Base-by-base conservation (phyloP, 2,888 invertebrate species). In the Zonitis immaculata region DNA sequence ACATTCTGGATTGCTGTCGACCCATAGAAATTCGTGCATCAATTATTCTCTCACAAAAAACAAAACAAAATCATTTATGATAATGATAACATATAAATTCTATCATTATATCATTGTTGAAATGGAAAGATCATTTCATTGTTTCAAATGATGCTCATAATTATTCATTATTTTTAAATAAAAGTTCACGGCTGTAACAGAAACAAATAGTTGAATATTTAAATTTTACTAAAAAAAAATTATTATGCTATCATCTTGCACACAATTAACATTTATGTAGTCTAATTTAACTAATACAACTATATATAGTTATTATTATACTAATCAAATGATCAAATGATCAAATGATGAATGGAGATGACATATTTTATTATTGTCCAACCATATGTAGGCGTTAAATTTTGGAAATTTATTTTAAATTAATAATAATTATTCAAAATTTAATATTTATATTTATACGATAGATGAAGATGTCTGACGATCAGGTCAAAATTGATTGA, bases 121-220 rank as follows among this genome's bases (percentile, higher is more conserved):
- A 44, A 16, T 7, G 14, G 6, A 16, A 18, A 20, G 6, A 42
- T 9, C 16, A 52, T 9, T 47, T 52, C 39, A 52, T n/a, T 48
- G 49, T 8, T 9, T 9, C 9, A 7, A 12, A 9, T 9, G 3
- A 16, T 35, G 8, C 9, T 22, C 3, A 5, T 4, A 22, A 22
- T 4, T 22, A 22, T 22, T 3, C 22, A 22, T 22, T 22, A 22
- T 22, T 47, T 50, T 50, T 50, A 45, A 44, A 52, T 52, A 14
- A 27, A 32, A 50, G 50, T 54, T 44, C 50, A 51, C 47, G 50
- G 50, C 54, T 54, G 47, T 25, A 54, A 54, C 54, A 43, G 35
- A 50, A 42, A 52, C 22, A 44, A 42, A 30, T n/a, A 42, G 35
- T 51, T 51, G 22, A 42, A 44, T 35, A 42, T 46, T 45, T 35